Conservation (phyloP, 2,113 vertebrate genomes). For the Panthera tigris region DNA sequence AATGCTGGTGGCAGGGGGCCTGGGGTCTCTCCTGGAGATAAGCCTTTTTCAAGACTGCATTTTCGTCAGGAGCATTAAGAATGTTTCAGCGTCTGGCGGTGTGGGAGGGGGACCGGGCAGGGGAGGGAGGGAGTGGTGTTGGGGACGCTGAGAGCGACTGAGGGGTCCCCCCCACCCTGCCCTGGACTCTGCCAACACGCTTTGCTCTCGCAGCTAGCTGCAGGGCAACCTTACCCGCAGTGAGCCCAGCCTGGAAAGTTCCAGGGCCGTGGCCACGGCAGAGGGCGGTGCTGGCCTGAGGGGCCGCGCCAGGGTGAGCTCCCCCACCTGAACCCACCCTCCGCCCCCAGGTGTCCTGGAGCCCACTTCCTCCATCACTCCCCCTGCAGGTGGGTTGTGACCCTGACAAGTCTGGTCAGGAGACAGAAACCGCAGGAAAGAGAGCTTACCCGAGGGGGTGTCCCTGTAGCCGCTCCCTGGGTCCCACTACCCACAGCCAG, state of each 20-base stretch:
- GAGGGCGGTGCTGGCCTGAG: not conserved
- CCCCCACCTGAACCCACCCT: not conserved
- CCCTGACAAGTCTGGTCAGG: not conserved
- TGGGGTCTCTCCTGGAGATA: not conserved
- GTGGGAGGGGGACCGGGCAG: too few relatives aligned
- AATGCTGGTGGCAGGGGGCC: rapidly evolving
- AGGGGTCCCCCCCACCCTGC: rapidly evolving
- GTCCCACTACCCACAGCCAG: rapidly evolving
- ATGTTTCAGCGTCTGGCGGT: too few relatives aligned
- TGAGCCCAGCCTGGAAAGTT: not conserved
- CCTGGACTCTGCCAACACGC: not conserved
- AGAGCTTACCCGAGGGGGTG: not conserved
- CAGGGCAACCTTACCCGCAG: rapidly evolving
- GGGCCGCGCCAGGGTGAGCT: not conserved
- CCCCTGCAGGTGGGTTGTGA: too few relatives aligned
- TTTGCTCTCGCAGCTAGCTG: rapidly evolving
- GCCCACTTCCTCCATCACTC: not conserved
- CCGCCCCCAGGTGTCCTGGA: rapidly evolving
- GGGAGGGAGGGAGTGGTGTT: not conserved
- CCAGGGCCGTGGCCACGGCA: not conserved
- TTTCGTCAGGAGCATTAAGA: not conserved
- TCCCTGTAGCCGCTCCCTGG: not conserved
- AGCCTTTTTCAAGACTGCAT: not conserved
- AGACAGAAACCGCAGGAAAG: not conserved
- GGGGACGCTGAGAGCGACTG: not conserved